Evolutionary conservation across 2,888 invertebrate genomes (phyloP).

Genomic region (Phalangium opilio): DNA sequence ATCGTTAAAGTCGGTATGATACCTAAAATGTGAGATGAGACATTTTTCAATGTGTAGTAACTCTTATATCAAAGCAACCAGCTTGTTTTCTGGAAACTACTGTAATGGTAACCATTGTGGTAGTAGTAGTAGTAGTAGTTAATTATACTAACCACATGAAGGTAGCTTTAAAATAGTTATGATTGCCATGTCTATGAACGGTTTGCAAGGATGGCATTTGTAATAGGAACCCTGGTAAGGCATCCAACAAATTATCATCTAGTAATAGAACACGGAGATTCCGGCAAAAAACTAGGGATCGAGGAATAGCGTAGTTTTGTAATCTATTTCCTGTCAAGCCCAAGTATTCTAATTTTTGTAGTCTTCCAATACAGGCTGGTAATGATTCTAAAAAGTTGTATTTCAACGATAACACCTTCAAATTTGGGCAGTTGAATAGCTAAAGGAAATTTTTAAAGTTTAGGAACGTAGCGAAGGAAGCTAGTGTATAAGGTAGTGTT

Average conservation of each 20-base stretch:
- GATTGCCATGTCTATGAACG: constrained; percentile 37
- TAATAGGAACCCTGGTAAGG: constrained; percentile 35
- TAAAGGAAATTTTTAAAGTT: too few species aligned
- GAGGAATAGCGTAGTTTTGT: constrained; percentile 34
- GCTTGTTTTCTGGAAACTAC: too few species aligned
- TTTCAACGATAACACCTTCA: constrained; percentile 32
- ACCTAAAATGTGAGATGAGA: constrained; percentile 13
- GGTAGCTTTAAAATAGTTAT: constrained; percentile 37
- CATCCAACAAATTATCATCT: constrained; percentile 36
- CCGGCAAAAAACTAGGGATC: constrained; percentile 32
- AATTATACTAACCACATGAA: constrained; percentile 35
- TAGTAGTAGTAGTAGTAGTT: too few species aligned
- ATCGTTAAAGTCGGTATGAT: constrained; percentile 35
- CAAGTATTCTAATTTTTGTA: constrained; percentile 31
- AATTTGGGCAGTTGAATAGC: constrained; percentile 33
- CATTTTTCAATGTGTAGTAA: too few species aligned
- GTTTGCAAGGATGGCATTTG: constrained; percentile 32
- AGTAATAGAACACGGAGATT: constrained; percentile 30
- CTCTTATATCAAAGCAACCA: too few species aligned
- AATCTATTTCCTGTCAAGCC: constrained; percentile 35
- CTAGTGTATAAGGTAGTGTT: too few species aligned
- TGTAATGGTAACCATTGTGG: too few species aligned
- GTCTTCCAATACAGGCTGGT: constrained; percentile 34
- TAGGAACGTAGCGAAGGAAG: too few species aligned
- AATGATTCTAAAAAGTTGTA: constrained; percentile 33